Evolutionary conservation across 2,797 vertebrate species (phyloP).

Genomic region (Halcyon leucocephala): DNA sequence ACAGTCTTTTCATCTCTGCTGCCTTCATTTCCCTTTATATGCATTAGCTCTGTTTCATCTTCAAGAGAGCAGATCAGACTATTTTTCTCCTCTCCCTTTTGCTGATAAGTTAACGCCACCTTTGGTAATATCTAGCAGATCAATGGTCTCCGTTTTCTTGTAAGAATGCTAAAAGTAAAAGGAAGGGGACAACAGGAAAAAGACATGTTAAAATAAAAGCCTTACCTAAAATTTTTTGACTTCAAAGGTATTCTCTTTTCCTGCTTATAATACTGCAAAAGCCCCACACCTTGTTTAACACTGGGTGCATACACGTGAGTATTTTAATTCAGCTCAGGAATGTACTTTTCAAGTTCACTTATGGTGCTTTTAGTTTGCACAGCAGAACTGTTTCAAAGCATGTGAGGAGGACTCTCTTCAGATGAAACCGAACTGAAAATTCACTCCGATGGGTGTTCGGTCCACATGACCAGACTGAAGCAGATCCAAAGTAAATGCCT

Average conservation of each 20-base stretch:
- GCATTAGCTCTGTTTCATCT: background rate
- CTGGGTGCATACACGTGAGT: background rate
- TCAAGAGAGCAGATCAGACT: background rate
- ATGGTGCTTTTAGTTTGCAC: background rate
- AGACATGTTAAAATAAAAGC: background rate
- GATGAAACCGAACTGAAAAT: background rate
- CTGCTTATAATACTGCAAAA: background rate
- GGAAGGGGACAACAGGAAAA: background rate
- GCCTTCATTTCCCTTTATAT: background rate
- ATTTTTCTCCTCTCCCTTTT: background rate
- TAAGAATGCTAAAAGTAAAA: background rate
- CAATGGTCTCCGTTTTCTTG: background rate
- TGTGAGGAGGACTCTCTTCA: background rate
- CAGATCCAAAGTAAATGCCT: background rate
- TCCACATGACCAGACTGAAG: rapidly evolving
- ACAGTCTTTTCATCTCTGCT: slow-evolving; percentile 9
- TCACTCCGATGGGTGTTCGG: background rate
- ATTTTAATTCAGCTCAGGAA: background rate
- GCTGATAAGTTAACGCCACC: background rate
- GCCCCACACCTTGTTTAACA: background rate
- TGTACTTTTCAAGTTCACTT: background rate
- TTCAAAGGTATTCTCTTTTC: background rate
- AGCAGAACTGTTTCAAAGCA: background rate
- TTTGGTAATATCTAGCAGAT: background rate
- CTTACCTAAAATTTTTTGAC: background rate